phyloP scores from a whole-genome alignment of 2,797 vertebrate species.

The Lutra lutra region DNA sequence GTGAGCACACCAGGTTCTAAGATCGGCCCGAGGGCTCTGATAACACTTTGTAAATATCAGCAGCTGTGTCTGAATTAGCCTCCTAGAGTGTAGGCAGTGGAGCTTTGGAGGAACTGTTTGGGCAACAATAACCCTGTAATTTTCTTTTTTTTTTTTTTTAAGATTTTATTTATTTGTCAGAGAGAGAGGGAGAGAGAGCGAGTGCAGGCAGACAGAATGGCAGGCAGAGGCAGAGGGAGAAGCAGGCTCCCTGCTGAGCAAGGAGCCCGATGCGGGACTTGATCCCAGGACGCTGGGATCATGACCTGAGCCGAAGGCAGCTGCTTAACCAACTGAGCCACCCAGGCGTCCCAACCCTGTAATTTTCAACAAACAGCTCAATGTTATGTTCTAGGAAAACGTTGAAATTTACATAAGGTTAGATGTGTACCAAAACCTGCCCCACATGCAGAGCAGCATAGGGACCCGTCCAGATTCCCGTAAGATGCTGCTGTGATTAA shows the following conservation, averaged over 20 bases:
- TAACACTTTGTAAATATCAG: conserved; percentile 57
- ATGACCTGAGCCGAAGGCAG: too few species aligned
- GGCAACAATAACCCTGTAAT: conserved; percentile 1
- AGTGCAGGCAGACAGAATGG: too few species aligned
- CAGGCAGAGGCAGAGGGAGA: too few species aligned
- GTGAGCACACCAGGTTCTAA: conserved; percentile 23
- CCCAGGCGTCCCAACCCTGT: too few species aligned
- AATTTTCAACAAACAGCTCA: conserved; percentile 25
- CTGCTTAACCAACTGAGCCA: too few species aligned
- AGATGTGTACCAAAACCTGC: background rate
- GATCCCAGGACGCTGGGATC: too few species aligned
- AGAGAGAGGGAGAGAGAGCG: too few species aligned
- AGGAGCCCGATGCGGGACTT: too few species aligned
- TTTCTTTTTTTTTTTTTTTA: too few species aligned
- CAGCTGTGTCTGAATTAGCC: conserved; percentile 58
- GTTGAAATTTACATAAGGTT: background rate
- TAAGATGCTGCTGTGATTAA: background rate
- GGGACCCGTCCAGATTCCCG: background rate
- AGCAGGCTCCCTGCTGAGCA: too few species aligned
- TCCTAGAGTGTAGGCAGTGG: background rate
- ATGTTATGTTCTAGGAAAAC: conserved; percentile 4
- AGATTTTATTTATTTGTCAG: too few species aligned
- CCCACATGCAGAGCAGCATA: background rate
- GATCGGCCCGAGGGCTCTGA: background rate
- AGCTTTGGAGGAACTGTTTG: conserved; percentile 26